Percentiles rank a stretch among this genome's conserved stretches.
Evolutionary conservation across 1,140 invertebrate species (phyloP).

Genomic region (Parapsyche elsis): DNA sequence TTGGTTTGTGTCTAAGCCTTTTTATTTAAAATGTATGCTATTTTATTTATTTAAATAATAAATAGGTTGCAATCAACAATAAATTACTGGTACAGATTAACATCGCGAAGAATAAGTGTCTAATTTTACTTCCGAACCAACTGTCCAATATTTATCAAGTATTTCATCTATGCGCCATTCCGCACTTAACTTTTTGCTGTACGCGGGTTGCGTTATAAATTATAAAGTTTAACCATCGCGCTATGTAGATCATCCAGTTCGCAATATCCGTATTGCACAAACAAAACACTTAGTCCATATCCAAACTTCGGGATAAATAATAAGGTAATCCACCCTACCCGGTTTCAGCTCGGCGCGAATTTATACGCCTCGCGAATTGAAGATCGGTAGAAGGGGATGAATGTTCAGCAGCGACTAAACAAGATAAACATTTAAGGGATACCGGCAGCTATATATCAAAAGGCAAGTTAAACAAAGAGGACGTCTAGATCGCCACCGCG

Average conservation of each 20-base stretch:
- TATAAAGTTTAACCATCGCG: not conserved
- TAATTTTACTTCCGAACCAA: no score
- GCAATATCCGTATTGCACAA: not conserved
- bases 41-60: no score
- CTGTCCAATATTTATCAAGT: no score
- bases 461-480: conserved; percentile 42
- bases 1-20: no score
- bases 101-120: no score
- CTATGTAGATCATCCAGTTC: not conserved
- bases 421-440: conserved; percentile 41
- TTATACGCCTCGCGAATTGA: not conserved
- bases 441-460: conserved; percentile 30
- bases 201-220: not conserved
- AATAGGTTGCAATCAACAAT: no score
- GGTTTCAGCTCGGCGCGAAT: not conserved
- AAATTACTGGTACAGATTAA: no score
- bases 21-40: no score
- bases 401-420: not conserved
- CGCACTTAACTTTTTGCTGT: not conserved
- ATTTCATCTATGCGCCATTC: no score
- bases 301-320: conserved; percentile 35
- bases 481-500: conserved; percentile 29
- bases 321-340: conserved; percentile 20
- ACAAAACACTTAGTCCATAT: not conserved
- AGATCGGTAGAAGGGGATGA: not conserved